A percentile compares a stretch with the other conserved stretches of the same genome.
Conservation (phyloP, 2,888 invertebrate species). For the Nipponacmea schrenckii region DNA sequence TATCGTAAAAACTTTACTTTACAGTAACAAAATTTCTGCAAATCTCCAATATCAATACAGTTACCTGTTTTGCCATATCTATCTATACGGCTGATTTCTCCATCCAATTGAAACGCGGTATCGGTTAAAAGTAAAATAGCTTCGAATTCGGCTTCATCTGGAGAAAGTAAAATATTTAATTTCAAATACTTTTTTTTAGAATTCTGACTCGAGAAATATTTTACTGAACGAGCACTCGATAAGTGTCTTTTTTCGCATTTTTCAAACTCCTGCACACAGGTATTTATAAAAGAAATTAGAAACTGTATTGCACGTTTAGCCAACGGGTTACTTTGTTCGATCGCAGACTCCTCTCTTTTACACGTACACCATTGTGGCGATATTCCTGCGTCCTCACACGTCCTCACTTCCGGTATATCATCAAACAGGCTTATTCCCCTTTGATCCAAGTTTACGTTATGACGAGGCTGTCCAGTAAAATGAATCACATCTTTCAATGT, state of each 20-base stretch:
- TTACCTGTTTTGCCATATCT: slow-evolving; percentile 65
- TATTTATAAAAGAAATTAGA: no score
- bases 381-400: slow-evolving; percentile 81
- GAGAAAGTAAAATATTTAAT: no score
- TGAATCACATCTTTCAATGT: slow-evolving; percentile 76
- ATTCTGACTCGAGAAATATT: no score
- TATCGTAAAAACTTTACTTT: not conserved
- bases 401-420: slow-evolving; percentile 77
- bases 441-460: slow-evolving; percentile 11
- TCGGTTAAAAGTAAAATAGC: no score
- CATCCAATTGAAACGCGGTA: slow-evolving; percentile 56
- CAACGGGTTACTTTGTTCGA: not conserved
- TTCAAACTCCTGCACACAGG: no score
- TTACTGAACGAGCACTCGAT: no score
- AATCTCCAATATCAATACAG: slow-evolving; percentile 59
- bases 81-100: slow-evolving; percentile 72
- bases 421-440: slow-evolving; percentile 76
- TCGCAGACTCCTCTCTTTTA: not conserved
- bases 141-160: no score
- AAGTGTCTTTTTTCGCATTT: no score
- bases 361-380: slow-evolving; percentile 72
- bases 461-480: not conserved
- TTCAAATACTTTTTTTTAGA: no score
- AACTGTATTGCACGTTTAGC: no score
- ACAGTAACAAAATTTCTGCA: slow-evolving; percentile 67